Evolutionary conservation across 2,888 invertebrate species (phyloP).

Genomic region (Himalopsyche anomala): DNA sequence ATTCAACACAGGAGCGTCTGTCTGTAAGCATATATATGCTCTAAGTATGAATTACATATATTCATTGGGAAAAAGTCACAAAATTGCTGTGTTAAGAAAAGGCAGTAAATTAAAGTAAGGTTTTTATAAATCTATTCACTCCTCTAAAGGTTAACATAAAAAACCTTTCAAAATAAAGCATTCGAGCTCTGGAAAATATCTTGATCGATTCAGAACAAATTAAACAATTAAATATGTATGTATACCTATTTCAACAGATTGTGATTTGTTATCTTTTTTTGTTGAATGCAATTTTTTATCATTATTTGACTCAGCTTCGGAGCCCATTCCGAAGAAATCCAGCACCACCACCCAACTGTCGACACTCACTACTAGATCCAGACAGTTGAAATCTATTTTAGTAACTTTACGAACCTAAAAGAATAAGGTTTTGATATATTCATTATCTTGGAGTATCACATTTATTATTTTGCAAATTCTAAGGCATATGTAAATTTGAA

Average conservation of each 20-base stretch:
- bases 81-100: too few species aligned
- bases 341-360: slow-evolving; percentile 97
- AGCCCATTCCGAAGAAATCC: slow-evolving; percentile 89
- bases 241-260: slow-evolving; percentile 63
- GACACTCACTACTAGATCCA: slow-evolving; percentile 93
- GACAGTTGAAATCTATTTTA: slow-evolving; percentile 91
- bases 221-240: neutral
- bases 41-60: too few species aligned
- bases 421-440: slow-evolving; percentile 56
- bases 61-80: too few species aligned
- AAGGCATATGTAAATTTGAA: neutral
- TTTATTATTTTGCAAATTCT: neutral
- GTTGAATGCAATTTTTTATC: slow-evolving; percentile 48
- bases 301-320: slow-evolving; percentile 45
- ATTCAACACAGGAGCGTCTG: too few species aligned
- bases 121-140: too few species aligned
- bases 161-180: neutral
- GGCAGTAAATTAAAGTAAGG: too few species aligned
- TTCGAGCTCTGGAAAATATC: neutral
- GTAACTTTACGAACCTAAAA: slow-evolving; percentile 80
- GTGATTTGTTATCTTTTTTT: slow-evolving; percentile 58
- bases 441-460: slow-evolving; percentile 66
- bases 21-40: too few species aligned
- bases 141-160: too few species aligned
- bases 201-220: neutral